Conservation (phyloP, 2,888 invertebrate genomes). For the Tineola bisselliella region DNA sequence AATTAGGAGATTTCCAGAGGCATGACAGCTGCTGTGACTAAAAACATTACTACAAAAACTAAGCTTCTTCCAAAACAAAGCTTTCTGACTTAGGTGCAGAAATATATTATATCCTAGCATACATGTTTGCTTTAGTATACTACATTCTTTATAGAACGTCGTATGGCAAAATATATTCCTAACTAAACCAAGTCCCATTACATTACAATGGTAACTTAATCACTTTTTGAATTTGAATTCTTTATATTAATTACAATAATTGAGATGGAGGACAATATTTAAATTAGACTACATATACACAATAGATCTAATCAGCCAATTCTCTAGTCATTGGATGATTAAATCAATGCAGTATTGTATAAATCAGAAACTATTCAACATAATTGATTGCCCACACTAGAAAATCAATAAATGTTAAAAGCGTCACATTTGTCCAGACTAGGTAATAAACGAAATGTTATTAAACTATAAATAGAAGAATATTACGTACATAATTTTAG, state of each 20-base stretch:
- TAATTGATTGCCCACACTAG: constrained; percentile 32
- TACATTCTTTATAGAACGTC: too few species aligned
- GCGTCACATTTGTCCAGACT: too few species aligned
- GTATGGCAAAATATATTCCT: too few species aligned
- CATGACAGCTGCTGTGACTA: not conserved
- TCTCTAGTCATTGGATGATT: not conserved
- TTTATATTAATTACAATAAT: too few species aligned
- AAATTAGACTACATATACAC: not conserved
- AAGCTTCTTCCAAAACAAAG: not conserved
- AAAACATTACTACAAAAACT: not conserved
- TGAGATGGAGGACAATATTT: too few species aligned
- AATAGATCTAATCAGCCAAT: not conserved
- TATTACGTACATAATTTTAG: too few species aligned
- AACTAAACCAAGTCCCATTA: too few species aligned
- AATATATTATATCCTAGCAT: not conserved
- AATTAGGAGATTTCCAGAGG: not conserved
- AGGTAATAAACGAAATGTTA: too few species aligned
- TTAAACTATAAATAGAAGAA: too few species aligned
- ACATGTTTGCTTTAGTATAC: not conserved
- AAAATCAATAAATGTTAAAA: too few species aligned
- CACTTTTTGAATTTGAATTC: too few species aligned
- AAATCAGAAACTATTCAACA: constrained; percentile 25
- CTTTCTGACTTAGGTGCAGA: not conserved
- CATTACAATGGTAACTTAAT: too few species aligned
- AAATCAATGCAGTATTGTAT: constrained; percentile 14